Conservation (phyloP, 1,140 invertebrate species). For the Triops cancriformis region DNA sequence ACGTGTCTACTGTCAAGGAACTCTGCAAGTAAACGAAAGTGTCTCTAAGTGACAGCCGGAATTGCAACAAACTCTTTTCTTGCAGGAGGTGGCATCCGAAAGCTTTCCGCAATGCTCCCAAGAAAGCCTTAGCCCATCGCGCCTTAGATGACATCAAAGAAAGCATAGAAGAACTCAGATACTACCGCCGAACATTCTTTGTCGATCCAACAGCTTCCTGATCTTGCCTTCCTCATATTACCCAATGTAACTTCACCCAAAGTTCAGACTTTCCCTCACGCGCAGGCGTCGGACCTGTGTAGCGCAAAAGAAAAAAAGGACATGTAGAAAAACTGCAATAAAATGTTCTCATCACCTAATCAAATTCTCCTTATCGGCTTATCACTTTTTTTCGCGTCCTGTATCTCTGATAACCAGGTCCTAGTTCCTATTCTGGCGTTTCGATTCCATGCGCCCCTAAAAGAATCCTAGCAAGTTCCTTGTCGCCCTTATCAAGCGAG, state of each 20-base stretch:
- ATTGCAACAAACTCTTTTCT: constrained; percentile 30
- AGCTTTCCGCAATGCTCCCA: constrained; percentile 47
- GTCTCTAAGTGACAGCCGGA: background rate
- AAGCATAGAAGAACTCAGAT: constrained; percentile 71
- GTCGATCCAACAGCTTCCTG: constrained; percentile 31
- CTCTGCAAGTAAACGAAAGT: constrained; percentile 46
- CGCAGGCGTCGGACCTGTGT: background rate
- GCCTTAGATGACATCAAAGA: constrained; percentile 76
- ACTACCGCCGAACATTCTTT: constrained; percentile 56
- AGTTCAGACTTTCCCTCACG: background rate
- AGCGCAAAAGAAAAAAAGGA: background rate
- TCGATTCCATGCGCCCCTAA: background rate
- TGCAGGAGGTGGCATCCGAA: constrained; percentile 60
- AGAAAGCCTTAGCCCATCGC: constrained; percentile 60
- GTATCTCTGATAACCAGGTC: background rate
- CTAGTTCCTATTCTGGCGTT: background rate
- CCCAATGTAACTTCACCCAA: background rate
- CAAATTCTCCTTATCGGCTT: background rate
- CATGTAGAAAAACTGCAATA: background rate
- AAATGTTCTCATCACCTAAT: background rate
- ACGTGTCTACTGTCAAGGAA: constrained; percentile 87
- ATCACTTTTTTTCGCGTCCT: background rate
- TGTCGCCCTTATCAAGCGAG: background rate
- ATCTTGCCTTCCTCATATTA: background rate
- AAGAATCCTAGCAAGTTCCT: background rate